A percentile compares a stretch with the other conserved stretches of the same genome.
phyloP scores from a whole-genome alignment of 2,113 vertebrate genomes.

The Trogon surrucura region DNA sequence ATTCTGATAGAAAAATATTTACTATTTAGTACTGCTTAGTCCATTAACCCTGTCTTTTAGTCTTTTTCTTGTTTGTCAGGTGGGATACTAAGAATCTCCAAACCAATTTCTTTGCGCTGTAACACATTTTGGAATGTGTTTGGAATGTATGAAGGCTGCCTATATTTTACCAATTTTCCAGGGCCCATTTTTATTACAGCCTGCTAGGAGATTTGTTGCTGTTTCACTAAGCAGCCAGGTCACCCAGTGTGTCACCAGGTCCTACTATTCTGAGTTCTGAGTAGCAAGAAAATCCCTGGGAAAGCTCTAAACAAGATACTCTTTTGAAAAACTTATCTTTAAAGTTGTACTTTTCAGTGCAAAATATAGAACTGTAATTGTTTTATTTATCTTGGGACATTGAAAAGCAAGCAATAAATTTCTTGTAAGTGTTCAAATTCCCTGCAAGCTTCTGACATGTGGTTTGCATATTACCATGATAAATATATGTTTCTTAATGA shows the following conservation, averaged over 20 bases:
- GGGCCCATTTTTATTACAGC: background rate
- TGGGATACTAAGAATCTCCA: background rate
- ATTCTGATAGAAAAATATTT: background rate
- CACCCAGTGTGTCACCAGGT: background rate
- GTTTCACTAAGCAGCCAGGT: background rate
- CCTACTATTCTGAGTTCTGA: background rate
- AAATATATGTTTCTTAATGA: background rate
- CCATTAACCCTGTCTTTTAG: background rate
- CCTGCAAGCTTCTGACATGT: background rate
- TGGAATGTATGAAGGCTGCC: background rate
- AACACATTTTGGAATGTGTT: too few species aligned
- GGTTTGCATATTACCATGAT: background rate
- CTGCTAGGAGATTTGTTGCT: background rate
- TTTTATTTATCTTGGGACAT: background rate
- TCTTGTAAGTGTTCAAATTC: background rate
- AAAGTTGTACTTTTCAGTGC: background rate
- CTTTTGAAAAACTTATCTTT: background rate
- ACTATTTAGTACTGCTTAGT: background rate
- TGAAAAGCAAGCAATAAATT: background rate
- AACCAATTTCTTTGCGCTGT: accelerated
- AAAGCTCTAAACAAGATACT: background rate
- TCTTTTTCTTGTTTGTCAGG: background rate
- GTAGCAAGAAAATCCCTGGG: background rate
- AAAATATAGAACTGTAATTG: background rate
- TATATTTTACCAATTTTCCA: background rate